Evolutionary conservation across 2,797 vertebrate genomes (phyloP), one percentile per base, ranked within the genome.

Genomic region (Antrozous pallidus): DNA sequence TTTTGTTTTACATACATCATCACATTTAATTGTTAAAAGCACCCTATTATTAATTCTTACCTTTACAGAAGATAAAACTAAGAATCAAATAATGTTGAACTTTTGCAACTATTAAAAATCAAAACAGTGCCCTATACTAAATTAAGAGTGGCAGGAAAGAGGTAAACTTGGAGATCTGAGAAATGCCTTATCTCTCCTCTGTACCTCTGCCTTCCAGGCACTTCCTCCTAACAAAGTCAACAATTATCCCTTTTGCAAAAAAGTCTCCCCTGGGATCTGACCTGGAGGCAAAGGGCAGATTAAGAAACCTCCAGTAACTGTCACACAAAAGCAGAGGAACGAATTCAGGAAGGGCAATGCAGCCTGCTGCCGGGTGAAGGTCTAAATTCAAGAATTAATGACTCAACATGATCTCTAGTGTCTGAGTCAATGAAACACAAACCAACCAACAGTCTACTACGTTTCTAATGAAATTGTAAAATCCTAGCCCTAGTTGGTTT

Each of bases 1-100:
- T 86, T 78, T 73, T 88, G n/a, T 91, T 77, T 81, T 80, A 51
- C 28, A 47, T 54, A 31, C 1, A 71, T 40, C 22, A 67, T 22
- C 75, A 79, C 61, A 79, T 45, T 93, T 75, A 58, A 88, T 61
- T 75, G n/a, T 85, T 56, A 86, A 73, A 77, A 58, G 67, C 28
- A 51, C 49, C 84, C 36, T 83, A 36, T 69, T 75, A 58, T 33
- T 89, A 70, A 70, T 17, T 75, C 47, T 58, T 83, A 67, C 26
- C 56, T 67, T 81, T 82, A 87, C 10, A 87, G 71, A 58, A 91
- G 61, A 83, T 28, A 73, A 49, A 74, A 94, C 20, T 79, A 92
- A 85, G 63, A 93, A 45, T 71, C 56, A 71, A 47, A 54, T 22
- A 61, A 78, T 82, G 63, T 77, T 91, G 51, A 81, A 49, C 18